These are phyloP conservation scores for Periophthalmus magnuspinnatus DNA, from an alignment of 2,797 vertebrate genomes.

Conservation along the genomic window DNA sequence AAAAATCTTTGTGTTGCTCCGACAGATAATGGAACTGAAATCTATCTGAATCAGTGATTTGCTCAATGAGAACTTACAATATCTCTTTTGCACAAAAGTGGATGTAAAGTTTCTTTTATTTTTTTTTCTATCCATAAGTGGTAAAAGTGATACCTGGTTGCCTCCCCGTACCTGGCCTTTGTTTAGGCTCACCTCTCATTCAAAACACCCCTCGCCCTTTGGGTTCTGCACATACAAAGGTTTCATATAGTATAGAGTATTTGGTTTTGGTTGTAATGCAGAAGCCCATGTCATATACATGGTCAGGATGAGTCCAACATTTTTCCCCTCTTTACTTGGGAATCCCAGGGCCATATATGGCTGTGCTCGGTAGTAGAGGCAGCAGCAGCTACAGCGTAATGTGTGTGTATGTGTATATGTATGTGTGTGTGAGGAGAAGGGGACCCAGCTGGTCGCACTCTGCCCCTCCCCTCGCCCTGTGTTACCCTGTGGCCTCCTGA, in stretches of 20 bases:
- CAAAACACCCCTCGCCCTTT: constrained; percentile 27
- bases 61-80: too few relatives aligned
- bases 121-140: too few relatives aligned
- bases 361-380: constrained; percentile 79
- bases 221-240: constrained; percentile 61
- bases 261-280: constrained; percentile 57
- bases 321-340: constrained; percentile 80
- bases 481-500: constrained; percentile 74
- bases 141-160: too few relatives aligned
- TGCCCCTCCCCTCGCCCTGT: constrained; percentile 65
- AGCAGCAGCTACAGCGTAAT: constrained; percentile 57
- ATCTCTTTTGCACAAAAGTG: neutral
- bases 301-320: constrained; percentile 51
- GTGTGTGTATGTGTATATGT: constrained; percentile 30
- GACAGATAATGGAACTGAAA: neutral
- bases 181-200: neutral
- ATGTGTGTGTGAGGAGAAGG: constrained; percentile 63
- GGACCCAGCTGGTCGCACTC: constrained; percentile 78
- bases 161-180: neutral
- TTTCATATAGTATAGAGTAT: constrained; percentile 39
- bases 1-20: neutral
- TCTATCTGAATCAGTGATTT: neutral
- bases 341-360: constrained; percentile 96
- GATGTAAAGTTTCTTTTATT: neutral
- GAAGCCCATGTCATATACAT: constrained; percentile 64